These are phyloP conservation scores for Atopsyche davidsoni DNA, from an alignment of 1,140 invertebrate species.

Conservation along the genomic window DNA sequence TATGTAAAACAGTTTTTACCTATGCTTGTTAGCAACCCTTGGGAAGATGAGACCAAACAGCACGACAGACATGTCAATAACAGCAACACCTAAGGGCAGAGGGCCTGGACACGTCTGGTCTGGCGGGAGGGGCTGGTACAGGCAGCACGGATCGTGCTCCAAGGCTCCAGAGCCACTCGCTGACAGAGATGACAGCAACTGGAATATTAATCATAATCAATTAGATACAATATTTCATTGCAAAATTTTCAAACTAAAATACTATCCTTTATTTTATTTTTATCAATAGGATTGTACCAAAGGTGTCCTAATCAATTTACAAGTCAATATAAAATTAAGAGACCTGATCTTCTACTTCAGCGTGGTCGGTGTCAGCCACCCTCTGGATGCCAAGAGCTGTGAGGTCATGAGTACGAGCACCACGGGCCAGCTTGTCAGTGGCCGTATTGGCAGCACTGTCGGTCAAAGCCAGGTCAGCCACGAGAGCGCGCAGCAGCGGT, in stretches of 20 bases:
- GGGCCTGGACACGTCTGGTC: slow-evolving; percentile 63
- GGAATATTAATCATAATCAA: slow-evolving; percentile 21
- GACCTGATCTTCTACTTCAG: slow-evolving; percentile 96
- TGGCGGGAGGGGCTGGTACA: slow-evolving; percentile 65
- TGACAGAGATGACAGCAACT: slow-evolving; percentile 41
- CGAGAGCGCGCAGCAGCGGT: slow-evolving; percentile 83
- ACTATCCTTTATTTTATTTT: slow-evolving; percentile 3
- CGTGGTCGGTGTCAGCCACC: slow-evolving; percentile 93
- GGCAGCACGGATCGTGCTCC: slow-evolving; percentile 89
- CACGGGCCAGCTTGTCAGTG: slow-evolving; percentile 44
- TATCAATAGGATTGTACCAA: not conserved
- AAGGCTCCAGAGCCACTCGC: slow-evolving; percentile 91
- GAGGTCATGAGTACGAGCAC: slow-evolving; percentile 20
- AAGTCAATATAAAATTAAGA: not conserved
- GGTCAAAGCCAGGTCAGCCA: slow-evolving; percentile 93
- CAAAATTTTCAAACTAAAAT: no score
- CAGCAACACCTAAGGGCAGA: slow-evolving; percentile 90
- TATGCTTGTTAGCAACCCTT: slow-evolving; percentile 89
- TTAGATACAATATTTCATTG: no score
- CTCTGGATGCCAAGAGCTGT: slow-evolving; percentile 36
- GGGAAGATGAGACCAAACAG: slow-evolving; percentile 94
- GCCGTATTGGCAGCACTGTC: slow-evolving; percentile 94
- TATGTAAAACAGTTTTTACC: slow-evolving; percentile 32
- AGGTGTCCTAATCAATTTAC: no score
- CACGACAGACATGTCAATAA: slow-evolving; percentile 90